phyloP scores from a whole-genome alignment of 1,140 invertebrate genomes.

The Brachionus rubens region DNA sequence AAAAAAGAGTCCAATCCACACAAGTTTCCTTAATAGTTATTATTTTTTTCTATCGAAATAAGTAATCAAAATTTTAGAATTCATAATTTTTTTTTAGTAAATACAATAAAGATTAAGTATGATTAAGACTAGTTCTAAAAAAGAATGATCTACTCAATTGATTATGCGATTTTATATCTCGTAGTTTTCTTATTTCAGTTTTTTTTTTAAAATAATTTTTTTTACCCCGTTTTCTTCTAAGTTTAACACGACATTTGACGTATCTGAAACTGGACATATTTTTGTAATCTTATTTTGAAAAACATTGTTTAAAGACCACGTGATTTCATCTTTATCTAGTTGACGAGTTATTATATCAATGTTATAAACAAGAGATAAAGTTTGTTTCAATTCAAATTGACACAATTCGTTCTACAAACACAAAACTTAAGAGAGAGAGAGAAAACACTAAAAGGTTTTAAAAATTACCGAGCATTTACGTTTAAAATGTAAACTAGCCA shows the following conservation, averaged over 20 bases:
- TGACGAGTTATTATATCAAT: background rate
- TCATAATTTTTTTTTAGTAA: no score
- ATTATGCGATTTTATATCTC: no score
- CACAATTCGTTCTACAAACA: background rate
- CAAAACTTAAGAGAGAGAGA: background rate
- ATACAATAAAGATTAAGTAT: no score
- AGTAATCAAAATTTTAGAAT: no score
- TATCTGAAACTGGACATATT: background rate
- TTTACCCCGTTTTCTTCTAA: background rate
- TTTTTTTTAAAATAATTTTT: background rate
- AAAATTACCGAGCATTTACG: constrained; percentile 68
- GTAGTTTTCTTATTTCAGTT: no score
- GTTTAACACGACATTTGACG: background rate
- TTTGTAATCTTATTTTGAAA: constrained; percentile 26
- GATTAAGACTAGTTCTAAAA: no score
- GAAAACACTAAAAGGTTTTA: no score
- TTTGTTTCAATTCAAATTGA: constrained; percentile 16
- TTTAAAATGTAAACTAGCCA: constrained; percentile 78
- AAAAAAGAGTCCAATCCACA: no score
- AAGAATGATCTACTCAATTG: no score
- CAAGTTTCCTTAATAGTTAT: no score
- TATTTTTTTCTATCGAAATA: no score
- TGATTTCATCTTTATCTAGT: background rate
- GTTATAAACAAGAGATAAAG: constrained; percentile 28
- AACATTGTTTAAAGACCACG: background rate